A percentile compares a stretch with the other conserved stretches of the same genome.
These are phyloP conservation scores for Netelia fuscicornis DNA, from an alignment of 2,888 invertebrate genomes.

Conservation along the genomic window DNA sequence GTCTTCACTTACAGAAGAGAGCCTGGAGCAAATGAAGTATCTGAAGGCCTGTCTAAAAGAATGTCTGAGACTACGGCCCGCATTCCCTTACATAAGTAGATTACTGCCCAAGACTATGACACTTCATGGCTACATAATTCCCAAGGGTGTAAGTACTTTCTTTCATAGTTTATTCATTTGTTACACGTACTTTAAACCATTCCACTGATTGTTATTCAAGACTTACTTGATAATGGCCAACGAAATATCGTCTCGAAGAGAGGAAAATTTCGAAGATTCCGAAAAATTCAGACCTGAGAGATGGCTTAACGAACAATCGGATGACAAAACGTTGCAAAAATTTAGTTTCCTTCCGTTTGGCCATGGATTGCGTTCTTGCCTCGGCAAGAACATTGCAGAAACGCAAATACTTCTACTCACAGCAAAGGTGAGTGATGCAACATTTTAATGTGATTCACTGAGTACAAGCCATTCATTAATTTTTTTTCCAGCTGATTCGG, in stretches of 20 bases:
- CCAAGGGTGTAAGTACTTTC: slow-evolving; percentile 79
- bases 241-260: slow-evolving; percentile 87
- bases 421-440: slow-evolving; percentile 85
- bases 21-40: slow-evolving; percentile 85
- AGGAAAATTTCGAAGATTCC: slow-evolving; percentile 89
- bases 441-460: slow-evolving; percentile 18
- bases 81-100: slow-evolving; percentile 88
- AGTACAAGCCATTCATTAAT: not conserved
- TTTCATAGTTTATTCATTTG: not conserved
- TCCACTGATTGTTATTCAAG: slow-evolving; percentile 57
- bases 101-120: slow-evolving; percentile 87
- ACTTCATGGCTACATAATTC: slow-evolving; percentile 87
- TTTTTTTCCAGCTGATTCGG: slow-evolving; percentile 85
- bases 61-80: slow-evolving; percentile 88
- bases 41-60: slow-evolving; percentile 89
- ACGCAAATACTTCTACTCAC: slow-evolving; percentile 87
- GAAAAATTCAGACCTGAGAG: slow-evolving; percentile 88
- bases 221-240: slow-evolving; percentile 89
- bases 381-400: slow-evolving; percentile 88
- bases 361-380: slow-evolving; percentile 87
- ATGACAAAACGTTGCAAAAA: slow-evolving; percentile 84
- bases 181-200: not conserved
- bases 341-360: slow-evolving; percentile 89
- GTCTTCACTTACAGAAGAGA: slow-evolving; percentile 78
- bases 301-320: slow-evolving; percentile 86